phyloP scores from a whole-genome alignment of 2,888 invertebrate genomes.

The Quadroppia sp. region DNA sequence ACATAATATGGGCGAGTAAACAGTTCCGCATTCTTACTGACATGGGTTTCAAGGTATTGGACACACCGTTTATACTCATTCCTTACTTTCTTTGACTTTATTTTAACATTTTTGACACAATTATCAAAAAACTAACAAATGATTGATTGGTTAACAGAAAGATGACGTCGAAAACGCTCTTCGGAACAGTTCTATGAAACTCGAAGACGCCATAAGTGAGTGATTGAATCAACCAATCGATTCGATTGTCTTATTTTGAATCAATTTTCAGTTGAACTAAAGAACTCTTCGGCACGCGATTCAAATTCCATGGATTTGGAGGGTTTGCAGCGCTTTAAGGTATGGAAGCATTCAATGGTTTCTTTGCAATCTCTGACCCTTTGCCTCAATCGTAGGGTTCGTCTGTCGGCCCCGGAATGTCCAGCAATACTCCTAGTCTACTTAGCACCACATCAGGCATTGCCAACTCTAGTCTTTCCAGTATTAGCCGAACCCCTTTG shows the following conservation, averaged over 20 bases:
- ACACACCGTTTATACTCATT: background rate
- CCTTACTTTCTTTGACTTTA: background rate
- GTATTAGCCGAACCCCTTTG: slow-evolving; percentile 54
- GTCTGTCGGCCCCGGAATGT: slow-evolving; percentile 39
- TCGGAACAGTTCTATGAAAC: slow-evolving; percentile 78
- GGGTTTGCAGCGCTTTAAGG: slow-evolving; percentile 27
- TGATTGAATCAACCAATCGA: background rate
- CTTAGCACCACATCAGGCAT: slow-evolving; percentile 50
- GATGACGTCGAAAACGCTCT: slow-evolving; percentile 87
- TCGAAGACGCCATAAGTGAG: slow-evolving; percentile 74
- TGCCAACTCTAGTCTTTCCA: slow-evolving; percentile 57
- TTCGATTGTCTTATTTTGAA: background rate
- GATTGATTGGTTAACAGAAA: slow-evolving; percentile 58
- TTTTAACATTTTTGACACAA: too few relatives aligned
- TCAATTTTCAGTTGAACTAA: slow-evolving; percentile 20
- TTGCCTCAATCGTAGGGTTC: slow-evolving; percentile 56
- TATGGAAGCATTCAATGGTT: background rate
- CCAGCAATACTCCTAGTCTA: slow-evolving; percentile 48
- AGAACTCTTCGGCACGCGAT: slow-evolving; percentile 24
- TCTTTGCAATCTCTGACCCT: slow-evolving; percentile 24
- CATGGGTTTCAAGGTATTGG: slow-evolving; percentile 74
- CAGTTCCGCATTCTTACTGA: slow-evolving; percentile 82
- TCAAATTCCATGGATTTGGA: slow-evolving; percentile 24
- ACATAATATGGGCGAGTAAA: slow-evolving; percentile 81
- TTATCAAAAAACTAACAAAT: slow-evolving; percentile 14